Evolutionary conservation across 37 sponge, comb jelly and placozoan genomes (phyloP), one percentile per base, ranked within the genome.

Genomic region (Theonella swinhoei): DNA sequence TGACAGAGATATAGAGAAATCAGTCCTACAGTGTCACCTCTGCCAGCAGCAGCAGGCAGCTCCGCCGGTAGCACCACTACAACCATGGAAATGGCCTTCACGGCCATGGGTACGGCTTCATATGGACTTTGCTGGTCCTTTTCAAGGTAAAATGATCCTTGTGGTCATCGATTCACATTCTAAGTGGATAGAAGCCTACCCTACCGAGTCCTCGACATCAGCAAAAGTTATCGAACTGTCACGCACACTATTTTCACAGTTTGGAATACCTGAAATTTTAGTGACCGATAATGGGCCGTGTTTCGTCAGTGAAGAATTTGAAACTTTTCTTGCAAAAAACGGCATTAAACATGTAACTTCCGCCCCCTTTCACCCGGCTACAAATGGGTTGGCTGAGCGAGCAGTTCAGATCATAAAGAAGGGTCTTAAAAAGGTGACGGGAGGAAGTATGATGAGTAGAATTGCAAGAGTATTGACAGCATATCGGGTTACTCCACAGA

Each of bases 231-330:
- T 85, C 35, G 64, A 70, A 40, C 17, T 28, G 39, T 78, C 66
- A 40, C 37, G 79, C 11, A 35, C 41, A 26, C 33, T 77, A 11
- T 85, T 78, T 39, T 24, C 65, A 30, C 39, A 41, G 70, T 72
- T 84, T 47, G 85, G 85, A 11, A 30, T 83, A 2, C 84, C 71
- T 0, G 64, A 75, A 26, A 64, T 78, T 20, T 2, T 74, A 20
- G 86, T 85, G 7, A 66, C 73, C 1, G 86, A 85, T 37, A 84
- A 84, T 9, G 85, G 85, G 24, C 32, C 85, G 8, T 71, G 70
- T 33, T 65, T 71, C n/a, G n/a, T n/a, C n/a, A n/a, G n/a, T n/a
- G n/a, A n/a, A n/a, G n/a, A n/a, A n/a, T n/a, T n/a, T n/a, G n/a
- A n/a, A n/a, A n/a, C n/a, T n/a, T n/a, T n/a, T n/a, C n/a, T n/a